Evolutionary conservation across 2,113 vertebrate species (phyloP).

Genomic region (Ploceus nigricollis): DNA sequence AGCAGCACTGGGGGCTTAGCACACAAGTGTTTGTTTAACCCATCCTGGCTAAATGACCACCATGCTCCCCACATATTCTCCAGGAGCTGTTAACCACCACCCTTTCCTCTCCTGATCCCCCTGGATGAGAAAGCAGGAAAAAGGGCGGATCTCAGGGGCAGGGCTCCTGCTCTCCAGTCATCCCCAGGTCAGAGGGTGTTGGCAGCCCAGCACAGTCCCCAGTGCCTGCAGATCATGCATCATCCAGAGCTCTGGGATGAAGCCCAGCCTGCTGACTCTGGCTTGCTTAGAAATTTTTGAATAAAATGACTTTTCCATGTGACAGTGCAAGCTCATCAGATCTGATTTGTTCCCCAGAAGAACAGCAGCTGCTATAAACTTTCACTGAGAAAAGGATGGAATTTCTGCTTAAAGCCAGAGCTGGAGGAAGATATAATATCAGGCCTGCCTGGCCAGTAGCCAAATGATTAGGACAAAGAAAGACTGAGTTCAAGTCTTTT

Average conservation of each 20-base stretch:
- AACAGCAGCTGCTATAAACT: constrained; percentile 41
- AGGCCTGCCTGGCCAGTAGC: neutral
- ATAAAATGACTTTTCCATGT: constrained; percentile 47
- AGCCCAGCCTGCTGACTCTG: neutral
- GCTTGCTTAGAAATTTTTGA: neutral
- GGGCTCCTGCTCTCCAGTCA: neutral
- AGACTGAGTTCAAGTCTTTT: neutral
- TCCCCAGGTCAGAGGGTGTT: neutral
- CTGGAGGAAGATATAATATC: neutral
- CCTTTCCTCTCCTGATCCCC: neutral
- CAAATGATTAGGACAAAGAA: constrained; percentile 20
- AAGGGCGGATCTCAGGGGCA: rapidly evolving
- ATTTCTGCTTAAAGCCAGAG: constrained; percentile 24
- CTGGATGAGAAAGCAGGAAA: neutral
- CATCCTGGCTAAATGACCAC: neutral
- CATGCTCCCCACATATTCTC: neutral
- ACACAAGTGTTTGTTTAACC: rapidly evolving
- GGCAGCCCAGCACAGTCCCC: neutral
- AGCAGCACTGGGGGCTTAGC: neutral
- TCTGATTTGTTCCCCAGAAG: constrained; percentile 52
- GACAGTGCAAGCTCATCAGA: constrained; percentile 25
- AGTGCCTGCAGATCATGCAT: neutral
- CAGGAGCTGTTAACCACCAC: neutral
- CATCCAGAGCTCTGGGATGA: neutral
- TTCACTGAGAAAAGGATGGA: constrained; percentile 3